Conservation (phyloP, 2,797 vertebrate genomes). For the Emydoidea blandingii region DNA sequence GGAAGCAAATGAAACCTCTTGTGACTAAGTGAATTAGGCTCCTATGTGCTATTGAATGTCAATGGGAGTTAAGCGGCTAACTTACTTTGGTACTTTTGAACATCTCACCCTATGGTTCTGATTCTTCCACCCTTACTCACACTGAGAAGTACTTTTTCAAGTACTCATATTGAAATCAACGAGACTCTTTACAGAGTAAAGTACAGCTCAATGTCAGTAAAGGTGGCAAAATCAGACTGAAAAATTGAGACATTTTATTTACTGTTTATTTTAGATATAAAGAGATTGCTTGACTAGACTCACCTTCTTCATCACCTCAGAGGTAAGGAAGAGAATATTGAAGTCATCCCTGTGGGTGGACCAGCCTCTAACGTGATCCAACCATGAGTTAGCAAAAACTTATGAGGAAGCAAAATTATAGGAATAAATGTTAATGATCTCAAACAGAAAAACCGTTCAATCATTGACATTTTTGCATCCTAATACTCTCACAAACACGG, state of each 20-base stretch:
- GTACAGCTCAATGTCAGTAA: not conserved
- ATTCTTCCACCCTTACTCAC: not conserved
- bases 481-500: not conserved
- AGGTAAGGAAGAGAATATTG: conserved; percentile 79
- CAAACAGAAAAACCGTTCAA: not conserved
- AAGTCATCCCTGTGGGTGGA: conserved; percentile 76
- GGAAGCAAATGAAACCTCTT: not conserved
- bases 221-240: no score
- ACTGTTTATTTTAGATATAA: not conserved
- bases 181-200: not conserved
- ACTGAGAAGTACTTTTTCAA: not conserved
- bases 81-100: no score
- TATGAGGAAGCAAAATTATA: not conserved
- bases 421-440: not conserved
- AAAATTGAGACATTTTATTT: not conserved
- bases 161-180: not conserved
- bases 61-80: no score
- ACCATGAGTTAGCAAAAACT: conserved; percentile 73
- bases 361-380: conserved; percentile 82
- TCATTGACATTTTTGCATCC: not conserved
- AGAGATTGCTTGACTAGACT: not conserved
- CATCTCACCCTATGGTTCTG: not conserved
- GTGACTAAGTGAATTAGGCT: not conserved
- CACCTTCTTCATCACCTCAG: conserved; percentile 82
- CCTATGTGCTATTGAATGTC: not conserved